Conservation (phyloP, 2,888 invertebrate genomes). For the Plebejus anna region DNA sequence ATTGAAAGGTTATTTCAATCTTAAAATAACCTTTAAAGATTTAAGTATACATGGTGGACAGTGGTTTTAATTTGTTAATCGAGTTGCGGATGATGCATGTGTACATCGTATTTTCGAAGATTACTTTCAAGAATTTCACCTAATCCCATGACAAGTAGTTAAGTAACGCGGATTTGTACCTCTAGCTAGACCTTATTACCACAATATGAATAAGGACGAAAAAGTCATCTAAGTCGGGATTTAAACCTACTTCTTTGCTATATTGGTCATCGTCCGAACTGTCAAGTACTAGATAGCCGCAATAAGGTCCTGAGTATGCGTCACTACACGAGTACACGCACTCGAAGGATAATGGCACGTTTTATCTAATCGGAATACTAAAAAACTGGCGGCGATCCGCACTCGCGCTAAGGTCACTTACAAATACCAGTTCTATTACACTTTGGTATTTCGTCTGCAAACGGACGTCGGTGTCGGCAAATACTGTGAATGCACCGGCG, state of each 20-base stretch:
- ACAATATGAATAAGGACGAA: too few species aligned
- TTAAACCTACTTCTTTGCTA: neutral
- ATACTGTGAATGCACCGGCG: slow-evolving; percentile 6
- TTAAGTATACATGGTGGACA: neutral
- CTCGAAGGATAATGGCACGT: slow-evolving; percentile 29
- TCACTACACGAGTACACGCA: slow-evolving; percentile 30
- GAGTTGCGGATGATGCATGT: neutral
- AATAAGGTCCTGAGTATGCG: slow-evolving; percentile 32
- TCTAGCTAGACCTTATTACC: too few species aligned
- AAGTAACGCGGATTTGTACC: too few species aligned
- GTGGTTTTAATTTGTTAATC: neutral
- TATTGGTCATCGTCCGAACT: neutral
- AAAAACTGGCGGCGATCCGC: slow-evolving; percentile 35
- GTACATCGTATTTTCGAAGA: neutral
- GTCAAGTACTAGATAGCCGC: neutral
- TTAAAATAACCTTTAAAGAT: too few species aligned
- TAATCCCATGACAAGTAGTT: too few species aligned
- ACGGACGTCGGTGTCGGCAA: neutral
- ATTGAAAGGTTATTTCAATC: too few species aligned
- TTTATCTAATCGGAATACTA: slow-evolving; percentile 31
- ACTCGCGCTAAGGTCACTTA: slow-evolving; percentile 26
- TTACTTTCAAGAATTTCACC: too few species aligned
- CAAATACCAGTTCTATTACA: slow-evolving; percentile 27
- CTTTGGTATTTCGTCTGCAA: slow-evolving; percentile 2
- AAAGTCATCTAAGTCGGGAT: neutral